Evolutionary conservation across 2,888 invertebrate species (phyloP), one percentile per base, ranked within the genome.

Genomic region (Ophion ellenae): DNA sequence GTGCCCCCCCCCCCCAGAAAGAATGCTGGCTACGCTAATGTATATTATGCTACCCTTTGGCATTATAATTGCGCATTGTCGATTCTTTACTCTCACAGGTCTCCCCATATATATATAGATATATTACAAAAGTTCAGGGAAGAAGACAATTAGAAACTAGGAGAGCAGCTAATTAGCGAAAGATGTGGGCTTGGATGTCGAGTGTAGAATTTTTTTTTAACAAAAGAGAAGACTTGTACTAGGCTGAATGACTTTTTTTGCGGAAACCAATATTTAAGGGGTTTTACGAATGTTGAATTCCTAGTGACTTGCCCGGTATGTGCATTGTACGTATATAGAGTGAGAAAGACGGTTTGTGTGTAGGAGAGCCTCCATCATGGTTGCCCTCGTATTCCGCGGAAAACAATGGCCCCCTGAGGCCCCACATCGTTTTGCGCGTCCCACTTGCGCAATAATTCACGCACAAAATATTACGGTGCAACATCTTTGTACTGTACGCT

Each of bases 401-500:
- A 79, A 53, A 83, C 83, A 83, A 79, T 75, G 20, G 47, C 24
- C 9, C 40, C 67, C 32, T 36, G n/a, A 32, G 20, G 40, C 40
- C 66, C 36, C 66, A 66, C 66, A 66, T 53, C 40, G 66, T 73
- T 73, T 57, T 61, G 61, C n/a, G 32, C 61, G 83, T 83, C 79
- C 83, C 67, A 83, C 83, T 79, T 83, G 79, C 74, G 83, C 79
- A 79, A 83, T 79, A 79, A 69, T 83, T 75, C 79, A 45, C 64
- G 71, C 63, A 47, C n/a, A 66, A 24, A 66, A 67, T 75, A 57
- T 80, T 6, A 24, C 66, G 7, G 57, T 73, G 10, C 24, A 67
- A 2, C 53, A 36, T 32, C 32, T 32, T 9, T 5, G 36, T 61
- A 61, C 63, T 74, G 61, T 2, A 36, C 36, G 40, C 57, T 61